Conservation (phyloP, 35 echinoderm and acorn worm genomes). For the Diadema setosum region DNA sequence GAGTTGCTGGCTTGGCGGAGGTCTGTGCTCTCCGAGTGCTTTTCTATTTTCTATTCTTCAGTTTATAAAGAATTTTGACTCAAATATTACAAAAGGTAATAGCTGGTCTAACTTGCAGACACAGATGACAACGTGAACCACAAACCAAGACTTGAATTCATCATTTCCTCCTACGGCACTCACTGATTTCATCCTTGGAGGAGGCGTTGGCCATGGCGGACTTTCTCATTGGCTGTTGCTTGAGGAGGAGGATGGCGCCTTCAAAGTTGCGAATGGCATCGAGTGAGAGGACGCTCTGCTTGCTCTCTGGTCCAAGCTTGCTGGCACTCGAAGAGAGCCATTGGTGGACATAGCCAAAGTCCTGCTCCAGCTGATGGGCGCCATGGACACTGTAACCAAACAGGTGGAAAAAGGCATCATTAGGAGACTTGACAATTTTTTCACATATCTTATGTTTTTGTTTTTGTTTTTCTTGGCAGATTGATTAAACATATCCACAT, state of each 20-base stretch:
- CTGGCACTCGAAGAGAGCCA: constrained; percentile 71
- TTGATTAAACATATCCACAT: too few species aligned
- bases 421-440: too few species aligned
- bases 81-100: neutral
- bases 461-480: too few species aligned
- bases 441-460: too few species aligned
- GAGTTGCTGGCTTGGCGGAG: too few species aligned
- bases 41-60: neutral
- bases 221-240: constrained; percentile 68
- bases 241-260: constrained; percentile 80
- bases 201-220: constrained; percentile 14
- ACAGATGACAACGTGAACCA: neutral
- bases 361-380: constrained; percentile 77
- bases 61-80: neutral
- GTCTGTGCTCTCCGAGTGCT: too few species aligned
- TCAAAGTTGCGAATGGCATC: constrained; percentile 87
- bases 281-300: constrained; percentile 75
- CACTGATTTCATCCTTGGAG: constrained; percentile 79
- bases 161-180: neutral
- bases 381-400: constrained; percentile 56
- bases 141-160: neutral
- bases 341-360: constrained; percentile 62
- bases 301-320: constrained; percentile 46
- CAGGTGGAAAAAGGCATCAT: too few species aligned
- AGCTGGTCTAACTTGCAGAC: neutral